Conservation (phyloP, 2,113 vertebrate genomes). For the Megaceryle torquata region DNA sequence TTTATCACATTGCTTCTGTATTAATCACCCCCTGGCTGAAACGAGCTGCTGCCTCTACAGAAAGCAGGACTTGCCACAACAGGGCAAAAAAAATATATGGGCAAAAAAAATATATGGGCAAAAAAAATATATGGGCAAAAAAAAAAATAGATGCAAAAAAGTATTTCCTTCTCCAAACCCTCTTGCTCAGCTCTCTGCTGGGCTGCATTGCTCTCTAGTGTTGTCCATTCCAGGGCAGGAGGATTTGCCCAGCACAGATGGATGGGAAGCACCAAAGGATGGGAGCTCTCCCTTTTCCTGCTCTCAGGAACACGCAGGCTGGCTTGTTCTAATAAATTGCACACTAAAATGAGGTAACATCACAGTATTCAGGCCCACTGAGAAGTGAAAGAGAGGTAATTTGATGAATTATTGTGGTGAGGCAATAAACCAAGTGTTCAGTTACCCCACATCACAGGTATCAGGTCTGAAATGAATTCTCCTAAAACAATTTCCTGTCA, state of each 20-base stretch:
- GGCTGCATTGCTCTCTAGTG: background rate
- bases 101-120: too few relatives aligned
- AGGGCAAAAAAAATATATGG: background rate
- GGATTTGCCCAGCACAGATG: accelerated
- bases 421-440: background rate
- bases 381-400: background rate
- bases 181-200: accelerated
- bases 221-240: background rate
- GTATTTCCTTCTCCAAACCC: background rate
- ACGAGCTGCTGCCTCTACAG: background rate
- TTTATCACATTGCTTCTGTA: background rate
- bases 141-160: accelerated
- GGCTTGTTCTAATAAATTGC: background rate
- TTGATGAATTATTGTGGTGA: background rate
- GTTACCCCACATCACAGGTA: background rate
- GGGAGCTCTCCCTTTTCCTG: background rate
- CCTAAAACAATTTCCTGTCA: background rate
- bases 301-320: background rate
- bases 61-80: background rate
- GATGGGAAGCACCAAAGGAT: background rate
- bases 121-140: too few relatives aligned
- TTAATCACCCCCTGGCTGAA: background rate
- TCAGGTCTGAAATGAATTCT: background rate
- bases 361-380: background rate
- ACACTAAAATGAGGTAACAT: background rate